Evolutionary conservation across 2,888 invertebrate genomes (phyloP).

Genomic region (Polymixis lichenea): DNA sequence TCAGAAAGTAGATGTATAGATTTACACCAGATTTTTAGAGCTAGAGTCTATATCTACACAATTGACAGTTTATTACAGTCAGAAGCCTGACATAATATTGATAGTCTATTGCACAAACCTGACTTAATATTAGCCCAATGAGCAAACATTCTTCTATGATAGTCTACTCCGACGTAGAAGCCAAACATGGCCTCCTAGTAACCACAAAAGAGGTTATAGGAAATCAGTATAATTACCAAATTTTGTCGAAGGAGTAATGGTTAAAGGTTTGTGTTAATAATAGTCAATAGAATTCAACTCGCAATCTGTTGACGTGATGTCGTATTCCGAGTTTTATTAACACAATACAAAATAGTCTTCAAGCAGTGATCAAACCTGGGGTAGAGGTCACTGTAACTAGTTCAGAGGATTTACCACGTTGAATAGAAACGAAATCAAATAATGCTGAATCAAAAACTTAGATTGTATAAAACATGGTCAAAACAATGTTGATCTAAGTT

Average conservation of each 20-base stretch:
- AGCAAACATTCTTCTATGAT: background rate
- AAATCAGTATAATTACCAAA: background rate
- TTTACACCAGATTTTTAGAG: background rate
- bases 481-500: slow-evolving; percentile 25
- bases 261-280: background rate
- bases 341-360: background rate
- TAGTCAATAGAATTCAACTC: background rate
- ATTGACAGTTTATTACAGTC: background rate
- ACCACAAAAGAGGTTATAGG: background rate
- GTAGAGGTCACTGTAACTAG: background rate
- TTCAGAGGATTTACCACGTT: background rate
- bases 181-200: background rate
- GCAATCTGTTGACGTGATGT: background rate
- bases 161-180: background rate
- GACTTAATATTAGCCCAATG: background rate
- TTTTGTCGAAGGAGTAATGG: background rate
- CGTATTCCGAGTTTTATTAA: background rate
- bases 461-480: slow-evolving; percentile 33
- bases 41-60: background rate
- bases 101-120: too few relatives aligned
- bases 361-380: background rate
- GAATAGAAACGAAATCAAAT: slow-evolving; percentile 28
- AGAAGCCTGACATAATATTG: background rate
- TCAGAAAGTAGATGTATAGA: too few relatives aligned
- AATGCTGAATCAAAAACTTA: slow-evolving; percentile 42